Evolutionary conservation across 2,797 vertebrate species (phyloP).

Genomic region (Periparus ater): DNA sequence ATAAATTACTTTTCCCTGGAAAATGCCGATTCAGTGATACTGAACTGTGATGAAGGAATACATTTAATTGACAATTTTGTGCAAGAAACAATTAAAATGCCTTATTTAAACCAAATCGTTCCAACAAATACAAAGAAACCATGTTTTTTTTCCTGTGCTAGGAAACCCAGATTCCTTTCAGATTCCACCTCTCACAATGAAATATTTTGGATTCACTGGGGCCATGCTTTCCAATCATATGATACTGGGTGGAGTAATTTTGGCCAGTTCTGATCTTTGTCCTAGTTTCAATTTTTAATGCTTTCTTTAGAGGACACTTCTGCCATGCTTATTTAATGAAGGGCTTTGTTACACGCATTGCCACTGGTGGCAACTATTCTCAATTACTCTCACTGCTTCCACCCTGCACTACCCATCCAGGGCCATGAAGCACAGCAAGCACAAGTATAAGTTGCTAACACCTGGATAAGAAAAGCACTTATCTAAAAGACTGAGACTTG

Average conservation of each 20-base stretch:
- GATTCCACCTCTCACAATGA: not conserved
- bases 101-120: not conserved
- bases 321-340: not conserved
- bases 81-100: not conserved
- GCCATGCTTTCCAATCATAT: not conserved
- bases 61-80: not conserved
- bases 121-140: not conserved
- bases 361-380: not conserved
- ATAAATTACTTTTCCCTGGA: not conserved
- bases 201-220: not conserved
- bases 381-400: not conserved
- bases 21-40: not conserved
- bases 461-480: not conserved
- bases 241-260: not conserved
- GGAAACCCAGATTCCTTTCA: not conserved
- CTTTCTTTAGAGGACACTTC: not conserved
- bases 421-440: not conserved
- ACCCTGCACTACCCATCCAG: not conserved
- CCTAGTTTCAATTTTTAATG: not conserved
- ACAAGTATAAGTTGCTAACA: not conserved
- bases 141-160: not conserved
- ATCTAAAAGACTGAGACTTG: accelerated
- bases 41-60: not conserved
- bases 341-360: not conserved
- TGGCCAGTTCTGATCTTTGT: not conserved